A percentile compares a stretch with the other conserved stretches of the same genome.
Evolutionary conservation across 2,113 vertebrate species (phyloP).

Genomic region (Callionymus lyra): DNA sequence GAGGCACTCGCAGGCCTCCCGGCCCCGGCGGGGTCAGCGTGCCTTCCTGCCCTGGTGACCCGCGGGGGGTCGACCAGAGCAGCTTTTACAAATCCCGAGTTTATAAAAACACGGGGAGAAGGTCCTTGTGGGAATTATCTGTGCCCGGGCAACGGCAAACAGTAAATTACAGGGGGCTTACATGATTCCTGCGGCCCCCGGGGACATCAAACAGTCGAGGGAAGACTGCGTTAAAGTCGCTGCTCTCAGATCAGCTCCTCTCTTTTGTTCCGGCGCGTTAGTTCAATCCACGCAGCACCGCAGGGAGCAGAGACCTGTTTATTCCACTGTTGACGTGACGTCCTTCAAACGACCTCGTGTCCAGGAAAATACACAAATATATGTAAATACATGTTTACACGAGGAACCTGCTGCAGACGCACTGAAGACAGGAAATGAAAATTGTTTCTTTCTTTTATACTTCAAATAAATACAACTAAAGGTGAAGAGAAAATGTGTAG

Average conservation of each 20-base stretch:
- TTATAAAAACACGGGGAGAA: constrained; percentile 41
- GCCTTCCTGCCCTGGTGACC: constrained; percentile 35
- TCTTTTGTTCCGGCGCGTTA: constrained; percentile 47
- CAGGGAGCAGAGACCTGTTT: constrained; percentile 8
- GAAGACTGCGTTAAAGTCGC: constrained; percentile 14
- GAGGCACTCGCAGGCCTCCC: background rate
- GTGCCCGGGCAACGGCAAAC: constrained; percentile 52
- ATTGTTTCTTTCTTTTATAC: too few relatives aligned
- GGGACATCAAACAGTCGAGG: constrained; percentile 48
- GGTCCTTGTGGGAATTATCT: constrained; percentile 53
- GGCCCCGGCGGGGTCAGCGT: constrained; percentile 15
- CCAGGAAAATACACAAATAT: too few relatives aligned
- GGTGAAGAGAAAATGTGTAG: too few relatives aligned
- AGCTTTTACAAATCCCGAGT: constrained; percentile 54
- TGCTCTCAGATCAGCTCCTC: constrained; percentile 35
- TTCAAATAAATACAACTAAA: too few relatives aligned
- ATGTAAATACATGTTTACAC: too few relatives aligned
- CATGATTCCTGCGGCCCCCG: constrained; percentile 30
- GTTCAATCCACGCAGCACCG: constrained; percentile 17
- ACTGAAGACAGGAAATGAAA: too few relatives aligned
- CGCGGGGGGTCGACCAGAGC: constrained; percentile 53
- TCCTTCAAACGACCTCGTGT: too few relatives aligned
- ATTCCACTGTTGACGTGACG: background rate
- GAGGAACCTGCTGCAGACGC: too few relatives aligned
- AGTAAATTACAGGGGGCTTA: constrained; percentile 53